These are phyloP conservation scores for Papilio dardanus DNA, from an alignment of 1,140 invertebrate species.

Conservation along the genomic window DNA sequence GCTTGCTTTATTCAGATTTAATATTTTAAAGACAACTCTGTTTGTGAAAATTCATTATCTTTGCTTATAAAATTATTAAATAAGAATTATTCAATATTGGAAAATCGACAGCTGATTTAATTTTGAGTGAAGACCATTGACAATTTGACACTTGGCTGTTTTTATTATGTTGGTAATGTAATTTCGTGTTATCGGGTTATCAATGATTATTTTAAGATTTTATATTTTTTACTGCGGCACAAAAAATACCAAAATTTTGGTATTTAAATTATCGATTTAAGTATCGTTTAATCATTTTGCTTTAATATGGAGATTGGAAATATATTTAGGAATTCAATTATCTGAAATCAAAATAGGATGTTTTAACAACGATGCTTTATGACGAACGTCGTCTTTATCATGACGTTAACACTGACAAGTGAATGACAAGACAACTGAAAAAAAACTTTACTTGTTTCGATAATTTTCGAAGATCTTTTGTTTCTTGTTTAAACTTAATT, in stretches of 20 bases:
- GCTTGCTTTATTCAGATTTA: constrained; percentile 49
- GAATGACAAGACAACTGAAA: not conserved
- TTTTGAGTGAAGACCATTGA: constrained; percentile 65
- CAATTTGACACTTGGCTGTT: constrained; percentile 60
- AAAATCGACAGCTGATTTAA: constrained; percentile 76
- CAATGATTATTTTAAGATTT: not conserved
- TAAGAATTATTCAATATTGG: constrained; percentile 52
- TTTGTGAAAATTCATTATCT: constrained; percentile 65
- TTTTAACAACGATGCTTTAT: not conserved
- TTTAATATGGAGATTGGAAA: not conserved
- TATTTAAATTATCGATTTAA: not conserved
- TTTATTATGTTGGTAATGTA: constrained; percentile 47
- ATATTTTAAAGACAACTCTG: constrained; percentile 48
- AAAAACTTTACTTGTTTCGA: not conserved
- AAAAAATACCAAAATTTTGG: not conserved
- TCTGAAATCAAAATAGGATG: no score
- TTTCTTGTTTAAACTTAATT: not conserved
- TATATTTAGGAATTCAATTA: no score
- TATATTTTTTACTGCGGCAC: not conserved
- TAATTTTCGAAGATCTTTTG: not conserved
- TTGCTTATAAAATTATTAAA: constrained; percentile 51
- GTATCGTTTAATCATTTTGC: not conserved
- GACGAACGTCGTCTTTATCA: not conserved
- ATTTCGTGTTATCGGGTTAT: not conserved
- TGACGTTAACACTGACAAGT: not conserved